Evolutionary conservation across 2,888 invertebrate genomes (phyloP).

Genomic region (Drosophila siamana): DNA sequence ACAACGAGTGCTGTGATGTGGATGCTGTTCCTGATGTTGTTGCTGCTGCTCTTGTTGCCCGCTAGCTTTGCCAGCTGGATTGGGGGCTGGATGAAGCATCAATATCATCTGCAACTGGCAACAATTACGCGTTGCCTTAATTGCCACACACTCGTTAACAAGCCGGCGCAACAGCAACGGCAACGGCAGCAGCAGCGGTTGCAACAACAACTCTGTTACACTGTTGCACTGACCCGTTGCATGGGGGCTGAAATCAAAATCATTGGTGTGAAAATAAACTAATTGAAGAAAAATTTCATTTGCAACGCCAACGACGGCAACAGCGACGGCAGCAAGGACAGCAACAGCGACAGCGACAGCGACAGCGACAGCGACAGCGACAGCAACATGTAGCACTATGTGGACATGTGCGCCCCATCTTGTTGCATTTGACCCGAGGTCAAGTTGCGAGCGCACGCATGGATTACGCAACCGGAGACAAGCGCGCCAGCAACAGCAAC

Average conservation of each 20-base stretch:
- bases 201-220: slow-evolving; percentile 29
- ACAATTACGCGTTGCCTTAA: slow-evolving; percentile 79
- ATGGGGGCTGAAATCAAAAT: slow-evolving; percentile 71
- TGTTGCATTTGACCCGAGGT: slow-evolving; percentile 76
- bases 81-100: slow-evolving; percentile 48
- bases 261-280: slow-evolving; percentile 81
- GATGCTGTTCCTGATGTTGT: slow-evolving; percentile 22
- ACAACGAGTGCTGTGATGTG: slow-evolving; percentile 41
- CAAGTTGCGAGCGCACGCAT: slow-evolving; percentile 63
- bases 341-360: slow-evolving; percentile 17
- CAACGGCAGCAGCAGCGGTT: slow-evolving; percentile 3
- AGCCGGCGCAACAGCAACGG: slow-evolving; percentile 29
- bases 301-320: slow-evolving; percentile 46
- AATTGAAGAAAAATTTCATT: slow-evolving; percentile 80
- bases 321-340: background rate
- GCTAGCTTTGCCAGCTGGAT: slow-evolving; percentile 21
- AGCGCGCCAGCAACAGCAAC: slow-evolving; percentile 1
- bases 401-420: slow-evolving; percentile 57
- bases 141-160: slow-evolving; percentile 69
- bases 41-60: slow-evolving; percentile 25
- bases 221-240: slow-evolving; percentile 28
- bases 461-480: slow-evolving; percentile 43
- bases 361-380: slow-evolving; percentile 6
- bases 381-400: slow-evolving; percentile 17
- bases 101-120: slow-evolving; percentile 78